These are phyloP conservation scores for Cabera pusaria DNA, from an alignment of 2,888 invertebrate species.

Conservation along the genomic window DNA sequence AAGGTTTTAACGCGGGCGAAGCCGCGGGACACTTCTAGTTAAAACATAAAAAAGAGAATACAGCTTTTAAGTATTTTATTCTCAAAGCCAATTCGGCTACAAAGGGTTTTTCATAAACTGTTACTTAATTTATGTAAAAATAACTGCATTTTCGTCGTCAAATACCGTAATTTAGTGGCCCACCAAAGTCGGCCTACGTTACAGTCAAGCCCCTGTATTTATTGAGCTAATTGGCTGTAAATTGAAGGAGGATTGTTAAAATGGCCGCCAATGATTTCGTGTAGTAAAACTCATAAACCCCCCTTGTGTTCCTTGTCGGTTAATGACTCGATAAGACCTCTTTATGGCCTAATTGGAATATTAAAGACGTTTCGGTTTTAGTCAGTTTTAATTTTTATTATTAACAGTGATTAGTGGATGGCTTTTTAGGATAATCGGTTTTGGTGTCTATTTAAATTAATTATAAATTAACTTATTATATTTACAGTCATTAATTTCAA, in stretches of 20 bases:
- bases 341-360: constrained; percentile 76
- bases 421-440: constrained; percentile 28
- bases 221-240: constrained; percentile 79
- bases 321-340: constrained; percentile 74
- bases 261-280: constrained; percentile 74
- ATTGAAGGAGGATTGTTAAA: constrained; percentile 71
- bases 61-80: no score
- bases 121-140: no score
- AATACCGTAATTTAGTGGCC: constrained; percentile 47
- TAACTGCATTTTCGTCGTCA: no score
- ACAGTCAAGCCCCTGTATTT: constrained; percentile 65
- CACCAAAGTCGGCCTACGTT: constrained; percentile 41
- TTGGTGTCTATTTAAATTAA: no score
- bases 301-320: constrained; percentile 69
- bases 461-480: no score
- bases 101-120: no score
- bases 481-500: no score
- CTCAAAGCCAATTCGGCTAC: no score
- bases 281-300: constrained; percentile 81
- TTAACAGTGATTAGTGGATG: constrained; percentile 59
- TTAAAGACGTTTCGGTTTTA: constrained; percentile 60
- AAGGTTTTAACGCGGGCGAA: no score
- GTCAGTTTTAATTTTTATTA: constrained; percentile 66
- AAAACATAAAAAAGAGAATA: no score
- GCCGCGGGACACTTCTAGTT: no score